These are phyloP conservation scores for Tricholaema leucomelas DNA, from an alignment of 2,113 vertebrate species.

Conservation along the genomic window DNA sequence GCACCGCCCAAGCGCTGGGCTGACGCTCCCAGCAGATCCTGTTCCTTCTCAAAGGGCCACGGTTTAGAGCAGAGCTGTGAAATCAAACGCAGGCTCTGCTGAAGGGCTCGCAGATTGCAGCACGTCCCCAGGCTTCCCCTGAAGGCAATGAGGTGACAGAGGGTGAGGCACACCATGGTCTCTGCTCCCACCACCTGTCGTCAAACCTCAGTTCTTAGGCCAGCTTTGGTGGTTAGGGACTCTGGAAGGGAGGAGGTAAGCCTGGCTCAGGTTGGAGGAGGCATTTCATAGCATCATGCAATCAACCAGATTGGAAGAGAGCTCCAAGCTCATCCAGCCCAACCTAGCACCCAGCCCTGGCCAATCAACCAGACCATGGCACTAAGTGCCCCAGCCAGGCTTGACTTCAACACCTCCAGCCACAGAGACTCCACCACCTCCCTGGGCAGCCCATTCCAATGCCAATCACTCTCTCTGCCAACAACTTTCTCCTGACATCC, in stretches of 20 bases:
- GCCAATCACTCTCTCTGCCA: too few species aligned
- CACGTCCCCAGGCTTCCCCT: neutral
- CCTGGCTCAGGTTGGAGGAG: neutral
- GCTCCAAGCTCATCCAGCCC: too few species aligned
- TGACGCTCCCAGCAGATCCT: slow-evolving; percentile 42
- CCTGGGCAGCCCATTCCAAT: too few species aligned
- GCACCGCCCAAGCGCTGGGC: slow-evolving; percentile 30
- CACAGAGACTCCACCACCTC: too few species aligned
- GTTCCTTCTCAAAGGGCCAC: neutral
- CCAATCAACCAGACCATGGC: too few species aligned
- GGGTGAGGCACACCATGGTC: neutral
- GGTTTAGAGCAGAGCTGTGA: neutral
- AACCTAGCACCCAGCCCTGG: too few species aligned
- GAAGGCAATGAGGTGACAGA: neutral
- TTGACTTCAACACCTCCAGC: too few species aligned
- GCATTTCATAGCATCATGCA: too few species aligned
- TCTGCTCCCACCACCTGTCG: neutral
- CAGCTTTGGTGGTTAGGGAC: neutral
- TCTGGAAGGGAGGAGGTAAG: neutral
- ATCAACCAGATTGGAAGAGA: too few species aligned
- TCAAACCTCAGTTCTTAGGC: neutral
- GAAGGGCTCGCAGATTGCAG: neutral
- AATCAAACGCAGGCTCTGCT: neutral
- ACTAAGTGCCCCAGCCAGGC: too few species aligned
- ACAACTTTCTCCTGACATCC: too few species aligned